Evolutionary conservation across 2,113 vertebrate genomes (phyloP).

Genomic region (Cinclus cinclus): DNA sequence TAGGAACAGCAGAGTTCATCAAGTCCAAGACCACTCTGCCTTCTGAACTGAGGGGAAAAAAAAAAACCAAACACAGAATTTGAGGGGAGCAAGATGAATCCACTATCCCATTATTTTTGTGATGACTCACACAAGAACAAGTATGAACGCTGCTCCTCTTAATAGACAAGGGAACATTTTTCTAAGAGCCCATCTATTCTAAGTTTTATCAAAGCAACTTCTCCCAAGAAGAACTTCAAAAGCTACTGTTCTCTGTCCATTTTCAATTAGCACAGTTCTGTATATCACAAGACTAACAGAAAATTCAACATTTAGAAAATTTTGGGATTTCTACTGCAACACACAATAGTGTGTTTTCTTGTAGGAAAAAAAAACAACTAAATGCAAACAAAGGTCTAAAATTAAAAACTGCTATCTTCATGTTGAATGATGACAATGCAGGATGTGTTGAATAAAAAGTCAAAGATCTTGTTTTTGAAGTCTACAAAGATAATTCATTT

Average conservation of each 20-base stretch:
- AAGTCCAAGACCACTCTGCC: neutral
- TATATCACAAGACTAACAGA: neutral
- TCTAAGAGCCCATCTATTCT: neutral
- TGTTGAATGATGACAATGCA: neutral
- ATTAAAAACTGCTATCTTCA: neutral
- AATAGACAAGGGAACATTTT: neutral
- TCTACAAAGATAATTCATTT: neutral
- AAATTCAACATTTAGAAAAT: neutral
- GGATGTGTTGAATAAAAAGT: neutral
- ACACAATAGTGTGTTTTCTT: neutral
- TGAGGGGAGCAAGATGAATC: neutral
- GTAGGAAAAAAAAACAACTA: neutral
- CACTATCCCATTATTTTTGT: neutral
- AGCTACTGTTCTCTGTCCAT: neutral
- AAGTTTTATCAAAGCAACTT: neutral
- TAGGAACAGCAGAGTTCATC: neutral
- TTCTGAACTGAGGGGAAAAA: neutral
- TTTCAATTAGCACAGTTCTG: neutral
- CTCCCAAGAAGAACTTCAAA: neutral
- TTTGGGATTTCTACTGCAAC: neutral
- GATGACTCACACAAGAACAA: neutral
- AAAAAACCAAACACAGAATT: fast-evolving
- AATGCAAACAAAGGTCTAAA: neutral
- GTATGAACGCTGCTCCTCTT: neutral
- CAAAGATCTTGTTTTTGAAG: neutral